A percentile compares a stretch with the other conserved stretches of the same genome.
phyloP scores from a whole-genome alignment of 2,113 vertebrate genomes.

The Chaetops frenatus region DNA sequence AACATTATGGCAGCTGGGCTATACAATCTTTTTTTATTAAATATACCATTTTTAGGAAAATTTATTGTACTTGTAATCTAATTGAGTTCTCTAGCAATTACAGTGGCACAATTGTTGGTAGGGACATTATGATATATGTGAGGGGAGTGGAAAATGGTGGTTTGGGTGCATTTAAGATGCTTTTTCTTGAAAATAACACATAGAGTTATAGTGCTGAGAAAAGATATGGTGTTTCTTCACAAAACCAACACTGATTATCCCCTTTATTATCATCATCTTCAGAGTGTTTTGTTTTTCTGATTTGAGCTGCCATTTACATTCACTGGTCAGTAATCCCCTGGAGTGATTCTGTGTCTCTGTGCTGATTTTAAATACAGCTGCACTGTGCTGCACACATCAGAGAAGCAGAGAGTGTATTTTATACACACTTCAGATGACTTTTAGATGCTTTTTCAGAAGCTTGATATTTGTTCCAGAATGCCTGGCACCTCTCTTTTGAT shows the following conservation, averaged over 20 bases:
- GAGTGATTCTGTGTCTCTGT: background rate
- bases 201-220: background rate
- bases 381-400: background rate
- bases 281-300: background rate
- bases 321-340: background rate
- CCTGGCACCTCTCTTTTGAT: background rate
- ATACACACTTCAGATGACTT: background rate
- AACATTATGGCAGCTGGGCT: background rate
- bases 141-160: fast-evolving
- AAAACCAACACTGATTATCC: background rate
- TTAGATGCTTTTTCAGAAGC: background rate
- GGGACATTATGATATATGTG: background rate
- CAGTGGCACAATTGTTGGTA: background rate
- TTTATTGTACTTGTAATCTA: background rate
- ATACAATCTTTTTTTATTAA: background rate
- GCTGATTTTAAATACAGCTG: background rate
- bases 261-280: background rate
- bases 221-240: background rate
- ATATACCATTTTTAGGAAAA: background rate
- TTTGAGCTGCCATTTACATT: background rate
- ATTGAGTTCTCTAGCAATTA: background rate
- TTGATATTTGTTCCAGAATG: background rate
- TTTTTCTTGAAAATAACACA: background rate
- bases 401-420: background rate
- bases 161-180: background rate